Base-by-base conservation (phyloP, 2,113 vertebrate genomes). In the Neolamprologus modestus region DNA sequence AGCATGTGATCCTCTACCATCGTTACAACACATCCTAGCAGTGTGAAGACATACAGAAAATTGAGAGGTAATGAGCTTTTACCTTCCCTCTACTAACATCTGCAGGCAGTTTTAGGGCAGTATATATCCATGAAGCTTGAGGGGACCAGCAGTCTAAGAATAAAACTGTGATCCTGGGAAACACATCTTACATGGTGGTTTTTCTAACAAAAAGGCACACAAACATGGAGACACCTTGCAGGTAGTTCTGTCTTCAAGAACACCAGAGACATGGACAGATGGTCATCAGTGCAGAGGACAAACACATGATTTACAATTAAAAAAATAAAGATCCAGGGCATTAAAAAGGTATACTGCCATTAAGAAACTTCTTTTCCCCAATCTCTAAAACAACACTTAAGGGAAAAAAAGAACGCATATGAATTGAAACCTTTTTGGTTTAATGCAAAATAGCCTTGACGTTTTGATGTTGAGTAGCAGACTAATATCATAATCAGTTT, bases 241-340 rank as follows among this genome's bases (percentile, higher is more conserved):
- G 24, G 33, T n/a, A 45, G 76, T 88, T 33, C 57, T 81, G 84
- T 50, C 83, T 80, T 88, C 52, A 35, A 89, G 13, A 45, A 61
- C 82, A 37, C 8, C 31, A 81, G 19, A 89, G 3, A 63, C 24
- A 87, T 3, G 37, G 55, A 85, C n/a, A 50, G 35, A 35, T 78
- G 80, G 57, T 83, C 6, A 4, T 91, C 91, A 93, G 92, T 95
- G 93, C 91, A 93, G 88, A 85, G 21, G 79, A 94, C 26, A 93
- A 94, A 73, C 83, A 68, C 9, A n/a, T 12, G 9, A 63, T 33
- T 63, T 63, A 33, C 16, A 85, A 13, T 92, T 92, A 83, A 57
- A 35, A 14, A 33, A 61, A 61, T 9, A 86, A 52, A 40, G 9
- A 85, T 76, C 24, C 76, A 37, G n/a, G 85, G 81, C 37, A 85